Evolutionary conservation across 2,888 invertebrate genomes (phyloP), one percentile per base, ranked within the genome.

Genomic region (Lordiphosa fenestrarum): DNA sequence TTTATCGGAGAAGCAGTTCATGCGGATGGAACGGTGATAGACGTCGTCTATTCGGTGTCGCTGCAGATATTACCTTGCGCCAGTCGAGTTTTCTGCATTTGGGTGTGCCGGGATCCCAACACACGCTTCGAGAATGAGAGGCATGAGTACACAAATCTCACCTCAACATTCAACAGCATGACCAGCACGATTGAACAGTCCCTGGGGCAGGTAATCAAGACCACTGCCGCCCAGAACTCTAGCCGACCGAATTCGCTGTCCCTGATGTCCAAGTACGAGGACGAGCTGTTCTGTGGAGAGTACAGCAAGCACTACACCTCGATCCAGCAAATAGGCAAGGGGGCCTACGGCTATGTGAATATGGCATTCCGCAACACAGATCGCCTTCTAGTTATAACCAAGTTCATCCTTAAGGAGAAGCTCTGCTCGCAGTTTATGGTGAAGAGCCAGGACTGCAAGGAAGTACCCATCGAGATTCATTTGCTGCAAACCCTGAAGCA

Each of bases 261-360:
- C 87, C 77, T 92, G 23, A 72, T 91, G 84, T 91, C 91, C 59
- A 92, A 92, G 64, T 91, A 91, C 59, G 92, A 92, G 46, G 85
- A 85, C 30, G 92, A 92, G 36, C 91, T 92, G 61, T 87, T 90
- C 0, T 87, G 90, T 2, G 92, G 92, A 0, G 92, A 92, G 10
- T 93, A 92, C 85, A 90, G 89, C 73, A 91, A 91, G 61, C 89
- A 91, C 57, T 91, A 92, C 65, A 91, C 92, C 52, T 93, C 93
- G 0, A 88, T 93, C 10, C 91, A 92, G 68, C 93, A 93, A 73
- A 93, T 94, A 19, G 69, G 69, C 0, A 59, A 66, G 36, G 73
- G 94, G 19, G 94, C 94, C 0, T 94, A 93, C 88, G 94, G 94
- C 0, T 94, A 92, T 83, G 94, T 94, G 0, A 93, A 93, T 71